These are phyloP conservation scores for Elephas maximus DNA, from an alignment of 2,113 vertebrate species.

Conservation along the genomic window DNA sequence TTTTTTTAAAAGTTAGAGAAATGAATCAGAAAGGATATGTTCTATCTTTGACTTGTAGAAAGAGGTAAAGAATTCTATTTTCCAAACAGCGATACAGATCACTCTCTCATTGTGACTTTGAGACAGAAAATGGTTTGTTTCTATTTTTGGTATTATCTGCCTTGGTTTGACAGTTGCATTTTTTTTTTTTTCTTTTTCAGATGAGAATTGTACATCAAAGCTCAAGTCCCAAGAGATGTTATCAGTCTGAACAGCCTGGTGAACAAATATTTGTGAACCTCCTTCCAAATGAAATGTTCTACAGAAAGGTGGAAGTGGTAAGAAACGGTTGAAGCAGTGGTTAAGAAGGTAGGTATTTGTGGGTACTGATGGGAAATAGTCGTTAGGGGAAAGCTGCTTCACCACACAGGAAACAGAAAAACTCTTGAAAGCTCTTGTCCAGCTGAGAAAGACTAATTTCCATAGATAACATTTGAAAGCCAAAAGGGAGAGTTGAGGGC, in stretches of 20 bases:
- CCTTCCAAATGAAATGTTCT: conserved; percentile 74
- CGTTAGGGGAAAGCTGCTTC: conserved; percentile 92
- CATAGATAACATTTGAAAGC: conserved; percentile 83
- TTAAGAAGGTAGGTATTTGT: conserved; percentile 94
- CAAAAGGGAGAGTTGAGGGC: not conserved
- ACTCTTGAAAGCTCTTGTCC: conserved; percentile 90
- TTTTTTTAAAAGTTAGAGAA: not conserved
- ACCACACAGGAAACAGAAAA: conserved; percentile 90
- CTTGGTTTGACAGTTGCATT: conserved; percentile 73
- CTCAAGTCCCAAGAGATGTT: conserved; percentile 89
- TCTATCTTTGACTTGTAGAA: not conserved
- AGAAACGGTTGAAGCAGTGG: conserved; percentile 95
- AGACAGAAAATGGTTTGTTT: not conserved
- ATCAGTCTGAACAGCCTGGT: conserved; percentile 88
- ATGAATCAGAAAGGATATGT: not conserved
- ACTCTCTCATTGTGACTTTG: not conserved
- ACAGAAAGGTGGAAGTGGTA: conserved; percentile 95
- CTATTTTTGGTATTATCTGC: conserved; percentile 33
- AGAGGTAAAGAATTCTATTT: not conserved
- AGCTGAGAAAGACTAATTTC: conserved; percentile 89
- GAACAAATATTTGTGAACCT: conserved; percentile 83
- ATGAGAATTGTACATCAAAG: conserved; percentile 76
- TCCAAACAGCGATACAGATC: not conserved
- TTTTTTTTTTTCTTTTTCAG: conserved; percentile 61
- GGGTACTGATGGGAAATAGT: conserved; percentile 95